A percentile compares a stretch with the other conserved stretches of the same genome.
Evolutionary conservation across 2,113 vertebrate species (phyloP).

Genomic region (Protobothrops flavoviridis): DNA sequence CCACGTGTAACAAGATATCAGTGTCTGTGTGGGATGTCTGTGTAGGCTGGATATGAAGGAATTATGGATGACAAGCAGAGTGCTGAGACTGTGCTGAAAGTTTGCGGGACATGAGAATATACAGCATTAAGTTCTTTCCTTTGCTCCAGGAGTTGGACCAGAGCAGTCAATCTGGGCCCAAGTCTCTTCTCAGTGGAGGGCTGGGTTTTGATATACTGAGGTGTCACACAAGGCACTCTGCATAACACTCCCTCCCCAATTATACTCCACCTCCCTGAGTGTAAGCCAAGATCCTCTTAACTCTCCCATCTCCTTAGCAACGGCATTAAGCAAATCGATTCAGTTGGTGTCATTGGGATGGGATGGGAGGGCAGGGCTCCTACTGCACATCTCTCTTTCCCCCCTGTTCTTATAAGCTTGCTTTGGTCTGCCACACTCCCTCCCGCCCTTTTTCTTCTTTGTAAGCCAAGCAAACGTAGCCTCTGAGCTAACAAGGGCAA

Average conservation of each 20-base stretch:
- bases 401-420: not conserved
- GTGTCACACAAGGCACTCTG: conserved; percentile 20
- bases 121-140: not conserved
- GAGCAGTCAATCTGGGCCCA: not conserved
- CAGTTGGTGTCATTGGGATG: conserved; percentile 75
- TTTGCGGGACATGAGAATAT: not conserved
- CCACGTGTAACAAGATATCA: not conserved
- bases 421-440: conserved; percentile 18
- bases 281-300: conserved; percentile 71
- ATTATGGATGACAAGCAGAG: not conserved
- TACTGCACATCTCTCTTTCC: conserved; percentile 33
- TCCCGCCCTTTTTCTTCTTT: conserved; percentile 18
- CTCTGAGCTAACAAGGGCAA: not conserved
- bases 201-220: not conserved
- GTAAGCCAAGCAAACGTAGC: conserved; percentile 12
- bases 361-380: conserved; percentile 69
- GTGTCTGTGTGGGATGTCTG: not conserved
- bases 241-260: conserved; percentile 40
- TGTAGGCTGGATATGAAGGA: not conserved
- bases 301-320: conserved; percentile 76
- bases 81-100: not conserved
- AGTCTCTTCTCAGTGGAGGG: too few relatives aligned
- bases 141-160: not conserved
- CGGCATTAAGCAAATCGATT: conserved; percentile 83
- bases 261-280: not conserved